Evolutionary conservation across 2,888 invertebrate species (phyloP).

Genomic region (Meliscaeva auricollis): DNA sequence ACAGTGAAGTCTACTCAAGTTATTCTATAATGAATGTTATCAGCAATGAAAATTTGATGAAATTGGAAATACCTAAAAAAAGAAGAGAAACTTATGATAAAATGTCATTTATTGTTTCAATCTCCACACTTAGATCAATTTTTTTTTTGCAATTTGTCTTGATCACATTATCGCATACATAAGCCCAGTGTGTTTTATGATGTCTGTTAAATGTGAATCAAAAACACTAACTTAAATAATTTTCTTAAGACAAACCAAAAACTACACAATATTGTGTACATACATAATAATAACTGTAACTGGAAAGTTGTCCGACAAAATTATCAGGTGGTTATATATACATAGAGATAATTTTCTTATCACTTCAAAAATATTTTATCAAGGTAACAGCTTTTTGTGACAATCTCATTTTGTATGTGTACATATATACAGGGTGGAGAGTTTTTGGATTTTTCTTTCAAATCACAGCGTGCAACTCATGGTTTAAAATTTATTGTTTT

Average conservation of each 20-base stretch:
- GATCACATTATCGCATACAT: too few relatives aligned
- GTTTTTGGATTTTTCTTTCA: too few relatives aligned
- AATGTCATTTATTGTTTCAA: too few relatives aligned
- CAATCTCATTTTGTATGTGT: background rate
- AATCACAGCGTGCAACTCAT: too few relatives aligned
- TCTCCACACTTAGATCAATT: too few relatives aligned
- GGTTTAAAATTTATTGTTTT: too few relatives aligned
- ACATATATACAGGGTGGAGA: background rate
- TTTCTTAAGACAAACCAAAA: background rate
- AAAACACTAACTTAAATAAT: too few relatives aligned
- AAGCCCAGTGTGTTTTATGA: too few relatives aligned
- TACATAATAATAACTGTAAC: background rate
- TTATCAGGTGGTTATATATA: background rate
- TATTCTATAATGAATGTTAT: constrained; percentile 3
- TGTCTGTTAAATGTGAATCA: too few relatives aligned
- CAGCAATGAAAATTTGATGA: constrained; percentile 4
- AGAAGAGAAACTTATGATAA: background rate
- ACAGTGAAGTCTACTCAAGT: constrained; percentile 2
- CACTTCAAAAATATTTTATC: background rate
- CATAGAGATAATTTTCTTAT: background rate
- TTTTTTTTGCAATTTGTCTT: too few relatives aligned
- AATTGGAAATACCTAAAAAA: constrained; percentile 29
- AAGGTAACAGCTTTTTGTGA: constrained; percentile 8
- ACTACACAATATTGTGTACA: background rate
- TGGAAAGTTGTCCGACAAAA: background rate